Evolutionary conservation across 2,888 invertebrate species (phyloP).

Genomic region (Erebia aethiops): DNA sequence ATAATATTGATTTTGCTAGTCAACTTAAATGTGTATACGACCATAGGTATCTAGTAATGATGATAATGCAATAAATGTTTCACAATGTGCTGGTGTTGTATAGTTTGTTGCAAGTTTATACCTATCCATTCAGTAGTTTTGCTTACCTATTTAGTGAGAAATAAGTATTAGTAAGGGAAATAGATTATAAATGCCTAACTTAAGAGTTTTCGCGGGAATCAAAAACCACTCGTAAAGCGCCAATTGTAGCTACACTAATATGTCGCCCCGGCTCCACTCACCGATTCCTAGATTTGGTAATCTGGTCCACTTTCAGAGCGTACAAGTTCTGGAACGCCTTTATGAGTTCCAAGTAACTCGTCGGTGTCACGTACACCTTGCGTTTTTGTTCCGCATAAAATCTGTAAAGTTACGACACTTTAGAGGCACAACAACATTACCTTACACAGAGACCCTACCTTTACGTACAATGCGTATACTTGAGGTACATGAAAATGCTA

Average conservation of each 20-base stretch:
- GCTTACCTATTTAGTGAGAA: too few relatives aligned
- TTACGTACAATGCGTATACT: too few relatives aligned
- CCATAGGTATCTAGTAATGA: too few relatives aligned
- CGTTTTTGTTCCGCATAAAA: slow-evolving; percentile 89
- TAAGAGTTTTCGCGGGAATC: too few relatives aligned
- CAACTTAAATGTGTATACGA: too few relatives aligned
- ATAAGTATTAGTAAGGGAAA: neutral
- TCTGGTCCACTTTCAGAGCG: slow-evolving; percentile 88
- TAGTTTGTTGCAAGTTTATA: too few relatives aligned
- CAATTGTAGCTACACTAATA: neutral
- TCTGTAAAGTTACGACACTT: slow-evolving; percentile 59
- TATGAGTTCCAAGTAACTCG: slow-evolving; percentile 95
- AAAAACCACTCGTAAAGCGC: too few relatives aligned
- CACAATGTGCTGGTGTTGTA: too few relatives aligned
- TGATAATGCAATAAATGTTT: neutral
- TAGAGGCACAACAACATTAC: neutral
- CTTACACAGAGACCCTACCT: too few relatives aligned
- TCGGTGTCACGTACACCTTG: slow-evolving; percentile 95
- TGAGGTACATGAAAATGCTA: too few relatives aligned
- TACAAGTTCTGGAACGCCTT: slow-evolving; percentile 92
- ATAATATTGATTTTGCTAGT: too few relatives aligned
- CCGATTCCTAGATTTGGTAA: slow-evolving; percentile 87
- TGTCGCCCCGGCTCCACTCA: slow-evolving; percentile 45
- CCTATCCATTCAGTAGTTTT: too few relatives aligned
- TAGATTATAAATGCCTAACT: neutral